A percentile compares a stretch with the other conserved stretches of the same genome.
Evolutionary conservation across 2,797 vertebrate species (phyloP).

Genomic region (Trachurus trachurus): DNA sequence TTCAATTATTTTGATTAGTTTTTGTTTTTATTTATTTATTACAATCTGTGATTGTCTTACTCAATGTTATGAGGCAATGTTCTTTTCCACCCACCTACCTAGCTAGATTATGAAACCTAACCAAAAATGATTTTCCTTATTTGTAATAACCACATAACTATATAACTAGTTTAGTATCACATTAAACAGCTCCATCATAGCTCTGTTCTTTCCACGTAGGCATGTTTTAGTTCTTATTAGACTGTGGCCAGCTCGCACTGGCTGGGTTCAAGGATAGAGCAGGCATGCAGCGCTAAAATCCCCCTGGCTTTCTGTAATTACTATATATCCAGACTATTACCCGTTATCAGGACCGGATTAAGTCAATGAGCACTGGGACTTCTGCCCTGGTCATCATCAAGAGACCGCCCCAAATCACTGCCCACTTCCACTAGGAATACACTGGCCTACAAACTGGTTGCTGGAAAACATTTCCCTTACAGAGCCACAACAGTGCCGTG

Average conservation of each 20-base stretch:
- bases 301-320: conserved; percentile 78
- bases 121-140: neutral
- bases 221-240: conserved; percentile 44
- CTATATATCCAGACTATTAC: conserved; percentile 80
- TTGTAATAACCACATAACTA: neutral
- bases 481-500: conserved; percentile 39
- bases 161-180: neutral
- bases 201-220: conserved; percentile 25
- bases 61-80: neutral
- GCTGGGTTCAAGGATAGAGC: conserved; percentile 75
- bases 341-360: conserved; percentile 80
- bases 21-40: neutral
- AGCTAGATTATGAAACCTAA: conserved; percentile 3
- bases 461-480: conserved; percentile 35
- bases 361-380: conserved; percentile 78
- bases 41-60: neutral
- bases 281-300: conserved; percentile 62
- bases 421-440: conserved; percentile 51
- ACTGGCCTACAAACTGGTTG: conserved; percentile 44
- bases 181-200: conserved; percentile 17
- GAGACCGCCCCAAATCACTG: conserved; percentile 65
- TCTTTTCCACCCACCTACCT: neutral
- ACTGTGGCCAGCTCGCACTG: conserved; percentile 52
- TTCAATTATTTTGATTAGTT: neutral
- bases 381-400: conserved; percentile 70